Evolutionary conservation across 2,113 vertebrate genomes (phyloP).

Genomic region (Caranx ignobilis): DNA sequence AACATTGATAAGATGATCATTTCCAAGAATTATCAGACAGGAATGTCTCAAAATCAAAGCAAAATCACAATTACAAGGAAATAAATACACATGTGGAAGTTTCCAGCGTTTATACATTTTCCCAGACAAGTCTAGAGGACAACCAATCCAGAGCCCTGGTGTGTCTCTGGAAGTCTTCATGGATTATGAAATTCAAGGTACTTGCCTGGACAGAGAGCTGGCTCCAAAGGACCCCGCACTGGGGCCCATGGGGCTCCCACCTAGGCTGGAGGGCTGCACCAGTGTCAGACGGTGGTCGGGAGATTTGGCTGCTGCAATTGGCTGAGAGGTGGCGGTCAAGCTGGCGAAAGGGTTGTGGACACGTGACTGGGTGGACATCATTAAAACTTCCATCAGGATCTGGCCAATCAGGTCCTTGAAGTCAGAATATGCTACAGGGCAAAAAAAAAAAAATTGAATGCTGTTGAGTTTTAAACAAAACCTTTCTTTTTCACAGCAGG

Average conservation of each 20-base stretch:
- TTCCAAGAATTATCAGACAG: conserved; percentile 43
- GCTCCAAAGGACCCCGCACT: conserved; percentile 91
- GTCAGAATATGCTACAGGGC: conserved; percentile 91
- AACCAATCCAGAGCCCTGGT: neutral
- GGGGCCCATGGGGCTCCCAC: conserved; percentile 93
- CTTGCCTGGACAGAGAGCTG: conserved; percentile 96
- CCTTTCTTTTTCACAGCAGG: neutral
- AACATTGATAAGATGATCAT: conserved; percentile 76
- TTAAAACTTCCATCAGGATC: conserved; percentile 99
- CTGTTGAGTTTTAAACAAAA: neutral
- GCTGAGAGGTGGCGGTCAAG: conserved; percentile 96
- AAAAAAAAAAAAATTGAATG: neutral
- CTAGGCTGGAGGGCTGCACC: conserved; percentile 89
- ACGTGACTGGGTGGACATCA: conserved; percentile 96
- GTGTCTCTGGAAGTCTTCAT: neutral
- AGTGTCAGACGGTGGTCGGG: conserved; percentile 90
- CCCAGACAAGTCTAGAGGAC: neutral
- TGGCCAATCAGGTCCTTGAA: conserved; percentile 98
- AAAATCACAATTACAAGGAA: conserved; percentile 14
- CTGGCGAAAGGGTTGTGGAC: conserved; percentile 97
- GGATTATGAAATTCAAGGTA: conserved; percentile 32
- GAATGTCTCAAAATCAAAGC: conserved; percentile 26
- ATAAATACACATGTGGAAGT: neutral
- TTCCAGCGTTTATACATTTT: neutral
- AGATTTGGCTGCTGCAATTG: conserved; percentile 93